Percentiles rank a stretch among this genome's conserved stretches.
phyloP scores from a whole-genome alignment of 2,888 invertebrate genomes.

The Drosophila prolongata region DNA sequence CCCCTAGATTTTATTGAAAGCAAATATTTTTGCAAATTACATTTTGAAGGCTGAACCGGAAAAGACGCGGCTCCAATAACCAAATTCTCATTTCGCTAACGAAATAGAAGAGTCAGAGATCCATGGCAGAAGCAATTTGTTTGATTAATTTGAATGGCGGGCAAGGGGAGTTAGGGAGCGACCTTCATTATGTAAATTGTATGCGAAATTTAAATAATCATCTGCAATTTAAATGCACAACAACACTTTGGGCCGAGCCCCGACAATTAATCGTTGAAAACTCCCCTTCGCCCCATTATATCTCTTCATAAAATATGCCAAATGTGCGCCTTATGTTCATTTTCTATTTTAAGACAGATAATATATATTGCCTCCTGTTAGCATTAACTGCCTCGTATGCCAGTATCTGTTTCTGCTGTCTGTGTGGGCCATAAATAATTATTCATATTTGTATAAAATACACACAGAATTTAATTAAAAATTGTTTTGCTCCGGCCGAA shows the following conservation, averaged over 20 bases:
- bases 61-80: slow-evolving; percentile 46
- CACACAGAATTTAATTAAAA: slow-evolving; percentile 80
- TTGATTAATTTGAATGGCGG: slow-evolving; percentile 68
- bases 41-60: slow-evolving; percentile 52
- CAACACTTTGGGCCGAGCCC: slow-evolving; percentile 69
- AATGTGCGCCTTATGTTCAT: slow-evolving; percentile 73
- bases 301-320: slow-evolving; percentile 69
- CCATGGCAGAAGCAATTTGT: slow-evolving; percentile 67
- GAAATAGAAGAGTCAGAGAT: slow-evolving; percentile 38
- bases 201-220: slow-evolving; percentile 78
- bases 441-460: slow-evolving; percentile 81
- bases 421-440: slow-evolving; percentile 76
- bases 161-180: slow-evolving; percentile 28
- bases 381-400: slow-evolving; percentile 69
- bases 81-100: slow-evolving; percentile 34
- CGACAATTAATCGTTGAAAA: slow-evolving; percentile 73
- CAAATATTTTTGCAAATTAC: slow-evolving; percentile 76
- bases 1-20: slow-evolving; percentile 60
- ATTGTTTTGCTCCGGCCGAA: slow-evolving; percentile 58
- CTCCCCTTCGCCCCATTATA: slow-evolving; percentile 8
- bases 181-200: slow-evolving; percentile 80
- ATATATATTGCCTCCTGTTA: slow-evolving; percentile 62
- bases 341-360: slow-evolving; percentile 74
- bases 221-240: slow-evolving; percentile 79
- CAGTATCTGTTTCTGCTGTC: slow-evolving; percentile 23